Base-by-base conservation (phyloP, 2,797 vertebrate species). In the Liparis tanakae region DNA sequence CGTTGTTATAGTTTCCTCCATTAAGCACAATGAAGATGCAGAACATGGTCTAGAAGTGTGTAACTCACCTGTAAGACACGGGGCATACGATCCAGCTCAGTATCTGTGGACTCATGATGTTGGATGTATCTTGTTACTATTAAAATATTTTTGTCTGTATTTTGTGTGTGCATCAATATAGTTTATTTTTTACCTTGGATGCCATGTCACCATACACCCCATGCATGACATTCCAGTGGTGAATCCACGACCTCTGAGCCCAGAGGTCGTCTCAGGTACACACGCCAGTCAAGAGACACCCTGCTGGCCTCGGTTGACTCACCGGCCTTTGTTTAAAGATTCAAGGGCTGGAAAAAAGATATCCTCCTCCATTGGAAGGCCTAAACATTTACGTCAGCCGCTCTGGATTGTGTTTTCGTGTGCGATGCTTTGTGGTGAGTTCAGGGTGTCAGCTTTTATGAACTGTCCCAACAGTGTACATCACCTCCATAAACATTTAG, bases 71-170 rank as follows among this genome's bases (percentile, higher is more conserved):
- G 87, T 86, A 75, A 89, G 78, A 88, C 88, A 79, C 83, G 81
- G 82, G 81, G 72, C 69, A 69, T 87, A 80, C 72, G 75, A 83
- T 81, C 81, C 78, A 74, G 25, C 70, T 74, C 50, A 83, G 75
- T 83, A 85, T 89, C 74, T 92, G 84, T 83, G 70, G 81, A 85
- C 85, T 89, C 75, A 69, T 81, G 74, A 87, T 84, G 84, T 90
- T 81, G 84, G 66, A 87, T 92, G 87, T 92, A 92, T 85, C 87
- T 90, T 92, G 81, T 86, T 86, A 87, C 89, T 85, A 93, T 92
- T 93, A 94, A 94, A 93, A 79, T 82, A 84, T 79, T 86, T 88
- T 88, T 92, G 85, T 90, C 86, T 86, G 83, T 88, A 87, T 87
- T 93, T 90, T 88, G 77, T 77, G 74, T 85, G 65, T 89, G 78